Evolutionary conservation across 1,140 invertebrate species (phyloP).

Genomic region (Drosophila nannoptera): DNA sequence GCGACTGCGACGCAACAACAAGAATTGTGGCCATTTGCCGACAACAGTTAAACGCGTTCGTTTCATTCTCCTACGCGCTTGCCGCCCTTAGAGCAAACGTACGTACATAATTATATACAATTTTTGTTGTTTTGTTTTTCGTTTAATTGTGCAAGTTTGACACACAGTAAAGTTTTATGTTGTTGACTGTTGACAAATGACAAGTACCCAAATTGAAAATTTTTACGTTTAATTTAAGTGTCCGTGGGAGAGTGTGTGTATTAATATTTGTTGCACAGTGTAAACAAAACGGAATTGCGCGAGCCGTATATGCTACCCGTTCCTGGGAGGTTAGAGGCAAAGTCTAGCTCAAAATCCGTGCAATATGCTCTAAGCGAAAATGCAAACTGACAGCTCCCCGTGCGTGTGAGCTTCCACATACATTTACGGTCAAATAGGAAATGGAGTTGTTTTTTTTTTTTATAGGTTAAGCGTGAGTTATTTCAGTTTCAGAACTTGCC

Average conservation of each 20-base stretch:
- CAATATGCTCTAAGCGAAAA: constrained; percentile 28
- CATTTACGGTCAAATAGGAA: neutral
- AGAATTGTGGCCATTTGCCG: constrained; percentile 48
- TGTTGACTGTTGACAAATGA: constrained; percentile 4
- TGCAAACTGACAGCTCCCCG: neutral
- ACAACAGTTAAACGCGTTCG: constrained; percentile 48
- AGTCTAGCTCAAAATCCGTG: constrained; percentile 47
- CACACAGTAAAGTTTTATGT: constrained; percentile 10
- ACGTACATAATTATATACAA: constrained; percentile 24
- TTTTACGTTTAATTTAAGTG: neutral
- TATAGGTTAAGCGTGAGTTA: constrained; percentile 20
- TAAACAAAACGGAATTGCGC: constrained; percentile 8
- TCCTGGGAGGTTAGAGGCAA: constrained; percentile 24
- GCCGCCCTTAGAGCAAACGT: constrained; percentile 31
- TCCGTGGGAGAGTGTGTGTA: constrained; percentile 6
- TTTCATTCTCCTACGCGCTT: constrained; percentile 32
- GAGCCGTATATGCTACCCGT: too few relatives aligned
- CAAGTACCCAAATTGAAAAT: neutral
- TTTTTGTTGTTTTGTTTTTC: constrained; percentile 15
- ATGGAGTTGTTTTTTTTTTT: neutral
- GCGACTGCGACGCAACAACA: constrained; percentile 36
- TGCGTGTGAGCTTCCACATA: constrained; percentile 5
- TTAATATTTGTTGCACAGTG: constrained; percentile 11
- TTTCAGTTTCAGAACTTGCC: constrained; percentile 7
- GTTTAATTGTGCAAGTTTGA: constrained; percentile 18